Percentiles rank a stretch among this genome's conserved stretches.
Evolutionary conservation across 30 jellyfish, hydroid and myxozoan genomes (phyloP).

Genomic region (Cassiopea andromeda): DNA sequence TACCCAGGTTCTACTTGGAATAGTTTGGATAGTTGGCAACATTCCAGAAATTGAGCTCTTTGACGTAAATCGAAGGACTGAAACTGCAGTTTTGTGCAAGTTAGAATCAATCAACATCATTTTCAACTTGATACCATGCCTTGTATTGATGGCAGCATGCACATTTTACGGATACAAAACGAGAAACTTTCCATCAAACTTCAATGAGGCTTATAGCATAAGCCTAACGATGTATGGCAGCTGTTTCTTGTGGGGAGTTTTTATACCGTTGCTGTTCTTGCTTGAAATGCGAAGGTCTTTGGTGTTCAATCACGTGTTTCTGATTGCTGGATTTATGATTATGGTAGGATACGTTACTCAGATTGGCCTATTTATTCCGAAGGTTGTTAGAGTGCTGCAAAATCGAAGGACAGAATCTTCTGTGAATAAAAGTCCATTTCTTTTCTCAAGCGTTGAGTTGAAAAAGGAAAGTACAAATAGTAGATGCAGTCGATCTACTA

Average conservation of each 20-base stretch:
- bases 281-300: background rate
- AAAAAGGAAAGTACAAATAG: background rate
- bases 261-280: conserved; percentile 36
- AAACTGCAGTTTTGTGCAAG: conserved; percentile 62
- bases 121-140: conserved; percentile 71
- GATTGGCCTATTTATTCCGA: conserved; percentile 69
- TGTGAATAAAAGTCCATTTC: background rate
- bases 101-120: conserved; percentile 34
- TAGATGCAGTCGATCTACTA: background rate
- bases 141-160: conserved; percentile 78
- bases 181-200: conserved; percentile 87
- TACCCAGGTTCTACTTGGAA: conserved; percentile 73
- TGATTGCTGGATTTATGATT: conserved; percentile 41
- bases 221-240: conserved; percentile 92
- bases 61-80: background rate
- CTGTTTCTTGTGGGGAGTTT: conserved; percentile 80
- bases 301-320: background rate
- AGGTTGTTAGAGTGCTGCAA: background rate
- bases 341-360: conserved; percentile 56
- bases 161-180: conserved; percentile 90
- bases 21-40: conserved; percentile 79
- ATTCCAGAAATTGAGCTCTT: conserved; percentile 58
- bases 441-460: background rate
- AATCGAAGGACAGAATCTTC: background rate
- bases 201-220: conserved; percentile 84